Evolutionary conservation across 1,140 invertebrate genomes (phyloP).

Genomic region (Palaemon carinicauda): DNA sequence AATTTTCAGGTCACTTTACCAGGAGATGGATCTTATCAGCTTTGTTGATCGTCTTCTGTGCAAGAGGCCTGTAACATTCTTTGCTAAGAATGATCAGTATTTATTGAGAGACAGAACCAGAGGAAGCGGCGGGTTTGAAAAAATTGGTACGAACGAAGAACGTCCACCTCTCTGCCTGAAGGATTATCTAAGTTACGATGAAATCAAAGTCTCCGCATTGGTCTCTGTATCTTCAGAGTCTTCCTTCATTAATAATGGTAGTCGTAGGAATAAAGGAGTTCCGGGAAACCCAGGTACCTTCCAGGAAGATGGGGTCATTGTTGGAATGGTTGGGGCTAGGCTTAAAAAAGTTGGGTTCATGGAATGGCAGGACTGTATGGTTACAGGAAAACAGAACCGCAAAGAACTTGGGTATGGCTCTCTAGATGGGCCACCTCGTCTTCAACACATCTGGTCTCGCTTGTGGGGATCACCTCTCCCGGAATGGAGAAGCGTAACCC

Average conservation of each 20-base stretch:
- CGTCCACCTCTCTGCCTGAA: conserved; percentile 64
- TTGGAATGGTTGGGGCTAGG: conserved; percentile 67
- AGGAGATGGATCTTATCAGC: conserved; percentile 65
- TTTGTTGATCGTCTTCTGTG: conserved; percentile 69
- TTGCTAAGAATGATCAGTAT: conserved; percentile 67
- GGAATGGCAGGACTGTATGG: conserved; percentile 71
- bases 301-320: conserved; percentile 64
- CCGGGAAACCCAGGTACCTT: conserved; percentile 63
- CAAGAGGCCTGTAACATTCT: conserved; percentile 70
- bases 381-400: conserved; percentile 68
- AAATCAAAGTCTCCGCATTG: conserved; percentile 72
- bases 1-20: conserved; percentile 37
- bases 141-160: conserved; percentile 66
- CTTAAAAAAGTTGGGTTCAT: conserved; percentile 67
- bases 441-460: conserved; percentile 64
- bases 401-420: conserved; percentile 65
- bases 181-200: conserved; percentile 69
- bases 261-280: conserved; percentile 70
- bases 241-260: conserved; percentile 74
- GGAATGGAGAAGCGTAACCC: conserved; percentile 62
- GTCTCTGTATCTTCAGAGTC: conserved; percentile 71
- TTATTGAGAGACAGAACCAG: conserved; percentile 66
- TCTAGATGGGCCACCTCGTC: conserved; percentile 43
- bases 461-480: conserved; percentile 65
- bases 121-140: conserved; percentile 68